Evolutionary conservation across 2,797 vertebrate species (phyloP), one percentile per base, ranked within the genome.

Genomic region (Leucoraja ocellata): DNA sequence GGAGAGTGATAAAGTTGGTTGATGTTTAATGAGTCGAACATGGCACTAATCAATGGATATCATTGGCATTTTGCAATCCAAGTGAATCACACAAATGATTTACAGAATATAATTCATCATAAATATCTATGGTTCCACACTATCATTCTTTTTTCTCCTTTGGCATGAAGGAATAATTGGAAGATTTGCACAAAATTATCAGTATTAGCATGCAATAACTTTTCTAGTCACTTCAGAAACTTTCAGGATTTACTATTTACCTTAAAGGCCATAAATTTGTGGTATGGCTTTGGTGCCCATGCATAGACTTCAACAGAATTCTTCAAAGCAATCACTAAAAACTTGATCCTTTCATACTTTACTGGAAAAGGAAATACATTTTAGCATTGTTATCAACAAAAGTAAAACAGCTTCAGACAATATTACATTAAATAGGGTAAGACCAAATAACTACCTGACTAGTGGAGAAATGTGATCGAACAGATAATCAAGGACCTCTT

Each of bases 261-360:
- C 97, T 98, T 98, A 96, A 98, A 98, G 95, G 98, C 98, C 98
- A 98, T 98, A 94, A 98, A 98, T 95, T 98, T 98, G 95, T 98
- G 98, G 95, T 98, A 98, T 93, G 98, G 98, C 95, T 98, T 98
- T 76, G 98, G 98, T 93, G 98, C 98, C 98, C 97, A 98, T 6
- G 98, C 98, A 94, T 98, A 98, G 93, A 98, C 97, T 96, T 98
- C 98, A 95, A 98, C 98, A 81, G 98, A 98, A 96, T 97, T 97
- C 96, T 98, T 98, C 96, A 98, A 96, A 80, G 98, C 98, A 95
- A 98, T 97, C 94, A 98, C 98, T 95, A 98, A 96, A 95, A 98
- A 98, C 94, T 98, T 98, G 96, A 98, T 98, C 95, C 98, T 96
- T 96, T 98, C 98, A 61, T 98, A 98, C 96, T 98, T 98, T 96